phyloP scores from a whole-genome alignment of 2,888 invertebrate species.

The Cephus spinipes region DNA sequence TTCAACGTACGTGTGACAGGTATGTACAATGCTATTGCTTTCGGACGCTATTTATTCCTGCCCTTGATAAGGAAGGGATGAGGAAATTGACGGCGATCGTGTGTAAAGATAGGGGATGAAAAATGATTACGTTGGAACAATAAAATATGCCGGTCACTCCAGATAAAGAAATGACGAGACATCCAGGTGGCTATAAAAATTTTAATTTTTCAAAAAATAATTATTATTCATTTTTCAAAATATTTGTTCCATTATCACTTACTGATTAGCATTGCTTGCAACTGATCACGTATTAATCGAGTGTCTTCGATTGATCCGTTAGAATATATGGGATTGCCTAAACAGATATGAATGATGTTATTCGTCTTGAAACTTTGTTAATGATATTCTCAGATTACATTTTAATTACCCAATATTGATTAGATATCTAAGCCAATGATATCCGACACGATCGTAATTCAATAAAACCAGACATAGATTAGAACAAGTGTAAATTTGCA shows the following conservation, averaged over 20 bases:
- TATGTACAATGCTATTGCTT: not conserved
- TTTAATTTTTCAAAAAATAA: not conserved
- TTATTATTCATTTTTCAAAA: not conserved
- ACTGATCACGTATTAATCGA: not conserved
- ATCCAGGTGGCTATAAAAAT: not conserved
- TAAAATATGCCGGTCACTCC: not conserved
- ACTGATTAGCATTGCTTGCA: not conserved
- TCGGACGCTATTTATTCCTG: not conserved
- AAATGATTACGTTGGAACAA: not conserved
- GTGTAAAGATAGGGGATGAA: not conserved
- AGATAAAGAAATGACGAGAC: not conserved
- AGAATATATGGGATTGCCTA: not conserved
- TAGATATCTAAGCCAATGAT: no score
- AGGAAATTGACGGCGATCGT: not conserved
- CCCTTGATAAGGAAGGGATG: not conserved
- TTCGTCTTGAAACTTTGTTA: no score
- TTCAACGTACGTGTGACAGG: not conserved
- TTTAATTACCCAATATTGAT: no score
- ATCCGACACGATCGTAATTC: no score
- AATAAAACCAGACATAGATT: no score
- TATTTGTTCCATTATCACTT: not conserved
- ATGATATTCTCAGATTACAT: no score
- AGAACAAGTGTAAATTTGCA: no score
- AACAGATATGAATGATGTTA: no score
- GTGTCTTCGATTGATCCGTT: not conserved